These are phyloP conservation scores for Passer montanus DNA, from an alignment of 2,113 vertebrate species.

Conservation along the genomic window DNA sequence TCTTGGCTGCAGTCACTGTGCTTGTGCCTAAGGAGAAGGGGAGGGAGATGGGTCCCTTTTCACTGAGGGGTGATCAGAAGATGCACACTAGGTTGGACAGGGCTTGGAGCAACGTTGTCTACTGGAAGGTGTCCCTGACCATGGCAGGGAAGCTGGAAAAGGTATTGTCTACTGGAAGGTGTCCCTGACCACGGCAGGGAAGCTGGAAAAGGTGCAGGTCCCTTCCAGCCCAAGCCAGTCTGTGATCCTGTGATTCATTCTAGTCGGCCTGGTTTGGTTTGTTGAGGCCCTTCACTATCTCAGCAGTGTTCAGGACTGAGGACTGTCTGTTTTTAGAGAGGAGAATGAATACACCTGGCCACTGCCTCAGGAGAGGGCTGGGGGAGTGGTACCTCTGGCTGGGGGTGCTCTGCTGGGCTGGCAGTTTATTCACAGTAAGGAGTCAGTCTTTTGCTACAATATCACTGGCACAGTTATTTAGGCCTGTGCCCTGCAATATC, in stretches of 20 bases:
- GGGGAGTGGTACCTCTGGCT: rapidly evolving
- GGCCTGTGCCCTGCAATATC: not conserved
- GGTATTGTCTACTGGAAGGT: rapidly evolving
- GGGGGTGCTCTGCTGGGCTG: not conserved
- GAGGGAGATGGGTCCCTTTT: not conserved
- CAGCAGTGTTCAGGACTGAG: not conserved
- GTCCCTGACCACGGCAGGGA: not conserved
- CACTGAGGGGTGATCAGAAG: not conserved
- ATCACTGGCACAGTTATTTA: not conserved
- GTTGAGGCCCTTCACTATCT: rapidly evolving
- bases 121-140: not conserved
- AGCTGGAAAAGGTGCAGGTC: not conserved
- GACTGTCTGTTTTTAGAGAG: too few relatives aligned
- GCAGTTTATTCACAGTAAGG: not conserved
- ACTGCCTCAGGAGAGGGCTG: not conserved
- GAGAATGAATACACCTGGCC: too few relatives aligned
- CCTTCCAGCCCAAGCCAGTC: not conserved
- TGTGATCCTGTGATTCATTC: not conserved
- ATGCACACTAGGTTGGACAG: not conserved
- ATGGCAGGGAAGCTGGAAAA: too few relatives aligned
- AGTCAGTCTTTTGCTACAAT: not conserved
- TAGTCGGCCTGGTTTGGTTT: not conserved
- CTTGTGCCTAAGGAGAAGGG: not conserved
- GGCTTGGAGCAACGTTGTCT: not conserved
- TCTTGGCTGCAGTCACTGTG: not conserved